Evolutionary conservation across 2,797 vertebrate genomes (phyloP), one percentile per base, ranked within the genome.

Genomic region (Adrianichthys oophorus): DNA sequence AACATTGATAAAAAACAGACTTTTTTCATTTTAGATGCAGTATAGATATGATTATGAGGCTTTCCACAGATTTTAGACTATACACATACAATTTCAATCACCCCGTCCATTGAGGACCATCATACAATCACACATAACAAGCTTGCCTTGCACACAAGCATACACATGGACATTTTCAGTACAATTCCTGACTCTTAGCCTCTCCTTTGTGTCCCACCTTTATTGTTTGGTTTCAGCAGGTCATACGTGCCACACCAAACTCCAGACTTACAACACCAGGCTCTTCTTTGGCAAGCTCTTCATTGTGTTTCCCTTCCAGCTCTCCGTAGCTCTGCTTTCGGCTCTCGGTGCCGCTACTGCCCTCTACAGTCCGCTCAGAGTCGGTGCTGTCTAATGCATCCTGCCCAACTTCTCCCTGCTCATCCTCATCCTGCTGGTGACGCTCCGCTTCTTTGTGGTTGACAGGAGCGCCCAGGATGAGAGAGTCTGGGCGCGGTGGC

Each of bases 161-260:
- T 47, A 21, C 60, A 4, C 63, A 65, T 56, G 50, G 72, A 57
- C 43, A 29, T 57, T 65, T 65, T 66, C 65, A 51, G 18, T 59
- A 70, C 21, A 41, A 59, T 13, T 62, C 41, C 63, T 56, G 40
- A 54, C 53, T 70, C 37, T 77, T 46, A 59, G 37, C 56, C 40
- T 6, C 18, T 7, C 44, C 56, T 71, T 61, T 37, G 46, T 49
- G 68, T 72, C 74, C 78, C 67, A 78, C 72, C 52, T 62, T 73
- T 48, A 50, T 42, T 42, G 56, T 62, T 76, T 52, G 56, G 56
- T 77, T 78, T 93, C 92, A 98, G 89, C 95, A 98, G 74, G 95
- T 98, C 98, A 99, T 98, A 63, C 93, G 94, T 15, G 98, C 97
- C 83, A 98, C 95, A 14, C 96, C 97, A 0, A 94, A 95, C 88